A percentile compares a stretch with the other conserved stretches of the same genome.
Conservation (phyloP, 2,113 vertebrate species). For the Xenus cinereus region DNA sequence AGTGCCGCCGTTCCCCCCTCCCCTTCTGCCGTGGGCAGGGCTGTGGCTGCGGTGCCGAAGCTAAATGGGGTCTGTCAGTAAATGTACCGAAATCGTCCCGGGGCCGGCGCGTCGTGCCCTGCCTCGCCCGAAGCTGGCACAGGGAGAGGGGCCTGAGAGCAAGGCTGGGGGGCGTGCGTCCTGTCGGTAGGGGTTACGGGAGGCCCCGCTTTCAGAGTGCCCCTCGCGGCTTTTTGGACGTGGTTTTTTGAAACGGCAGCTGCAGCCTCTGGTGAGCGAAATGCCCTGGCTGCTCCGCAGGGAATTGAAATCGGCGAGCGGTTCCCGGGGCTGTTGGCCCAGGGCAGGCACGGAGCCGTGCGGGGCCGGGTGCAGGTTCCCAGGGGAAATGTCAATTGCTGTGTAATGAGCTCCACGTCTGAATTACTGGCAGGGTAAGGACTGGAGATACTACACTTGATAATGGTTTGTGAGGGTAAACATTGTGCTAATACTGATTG, state of each 20-base stretch:
- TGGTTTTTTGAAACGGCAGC: background rate
- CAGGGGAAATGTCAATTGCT: background rate
- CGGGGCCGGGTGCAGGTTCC: background rate
- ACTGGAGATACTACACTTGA: background rate
- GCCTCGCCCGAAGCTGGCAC: rapidly evolving
- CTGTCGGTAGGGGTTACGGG: rapidly evolving
- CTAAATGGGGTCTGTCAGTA: rapidly evolving
- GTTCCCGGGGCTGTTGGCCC: background rate
- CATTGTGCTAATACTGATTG: background rate
- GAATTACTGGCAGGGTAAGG: background rate
- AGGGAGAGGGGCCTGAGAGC: background rate
- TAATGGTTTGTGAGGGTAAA: background rate
- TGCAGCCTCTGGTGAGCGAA: rapidly evolving
- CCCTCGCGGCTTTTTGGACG: background rate
- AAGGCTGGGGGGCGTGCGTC: rapidly evolving
- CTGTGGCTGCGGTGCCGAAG: background rate
- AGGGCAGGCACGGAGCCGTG: rapidly evolving
- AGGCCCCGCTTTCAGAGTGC: rapidly evolving
- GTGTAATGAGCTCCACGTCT: background rate
- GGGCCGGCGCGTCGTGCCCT: background rate
- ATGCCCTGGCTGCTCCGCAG: rapidly evolving
- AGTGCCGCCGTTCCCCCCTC: rapidly evolving
- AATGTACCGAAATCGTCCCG: rapidly evolving
- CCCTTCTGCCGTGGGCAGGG: rapidly evolving
- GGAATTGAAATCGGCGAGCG: background rate